Conservation (phyloP, 2,888 invertebrate genomes). For the Pristionchus japonicus region DNA sequence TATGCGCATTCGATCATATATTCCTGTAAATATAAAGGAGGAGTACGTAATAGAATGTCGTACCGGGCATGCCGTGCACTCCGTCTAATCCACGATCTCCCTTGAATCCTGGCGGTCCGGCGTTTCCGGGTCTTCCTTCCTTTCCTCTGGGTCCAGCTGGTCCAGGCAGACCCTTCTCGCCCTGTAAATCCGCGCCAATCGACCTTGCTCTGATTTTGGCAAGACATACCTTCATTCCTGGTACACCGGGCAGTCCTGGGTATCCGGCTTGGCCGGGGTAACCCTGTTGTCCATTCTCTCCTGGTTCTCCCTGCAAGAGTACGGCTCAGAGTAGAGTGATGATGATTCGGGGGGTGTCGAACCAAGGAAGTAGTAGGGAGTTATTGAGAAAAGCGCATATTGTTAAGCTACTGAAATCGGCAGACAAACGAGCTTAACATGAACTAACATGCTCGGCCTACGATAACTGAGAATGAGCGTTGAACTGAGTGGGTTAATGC, state of each 20-base stretch:
- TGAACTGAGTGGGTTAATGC: conserved; percentile 35
- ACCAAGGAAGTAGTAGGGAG: neutral
- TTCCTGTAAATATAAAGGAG: neutral
- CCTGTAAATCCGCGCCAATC: conserved; percentile 17
- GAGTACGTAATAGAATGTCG: neutral
- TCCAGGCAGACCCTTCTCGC: conserved; percentile 79
- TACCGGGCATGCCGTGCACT: conserved; percentile 70
- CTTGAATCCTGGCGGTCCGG: conserved; percentile 75
- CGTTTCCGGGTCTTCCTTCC: conserved; percentile 72
- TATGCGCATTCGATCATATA: neutral
- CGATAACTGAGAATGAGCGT: neutral
- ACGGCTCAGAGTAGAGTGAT: neutral
- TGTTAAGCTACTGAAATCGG: conserved; percentile 5
- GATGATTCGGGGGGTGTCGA: neutral
- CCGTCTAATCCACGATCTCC: conserved; percentile 75
- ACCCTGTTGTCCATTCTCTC: conserved; percentile 71
- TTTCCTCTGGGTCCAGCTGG: conserved; percentile 80
- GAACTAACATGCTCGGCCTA: neutral
- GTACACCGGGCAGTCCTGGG: conserved; percentile 75
- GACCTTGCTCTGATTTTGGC: neutral
- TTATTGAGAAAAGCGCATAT: neutral
- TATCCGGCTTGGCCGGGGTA: conserved; percentile 78
- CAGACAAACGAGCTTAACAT: conserved; percentile 15
- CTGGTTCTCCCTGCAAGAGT: conserved; percentile 72
- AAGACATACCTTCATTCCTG: conserved; percentile 75